phyloP scores from a whole-genome alignment of 2,113 vertebrate species.

The Onychostruthus taczanowskii region DNA sequence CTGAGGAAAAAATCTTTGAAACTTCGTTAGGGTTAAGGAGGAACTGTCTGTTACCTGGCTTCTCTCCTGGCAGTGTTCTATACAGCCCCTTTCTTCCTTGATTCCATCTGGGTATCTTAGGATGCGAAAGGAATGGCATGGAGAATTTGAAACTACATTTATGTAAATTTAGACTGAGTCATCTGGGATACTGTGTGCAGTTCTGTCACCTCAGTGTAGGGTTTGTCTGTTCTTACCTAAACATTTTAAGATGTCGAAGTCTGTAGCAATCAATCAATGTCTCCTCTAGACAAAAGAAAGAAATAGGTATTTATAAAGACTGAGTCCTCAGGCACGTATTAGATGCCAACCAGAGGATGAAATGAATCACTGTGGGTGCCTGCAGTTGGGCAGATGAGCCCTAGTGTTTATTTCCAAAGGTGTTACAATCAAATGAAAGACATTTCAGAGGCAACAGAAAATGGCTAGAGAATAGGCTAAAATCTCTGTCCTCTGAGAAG shows the following conservation, averaged over 20 bases:
- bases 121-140: neutral
- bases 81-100: neutral
- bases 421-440: neutral
- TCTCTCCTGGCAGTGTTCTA: neutral
- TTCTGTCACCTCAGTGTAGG: neutral
- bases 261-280: neutral
- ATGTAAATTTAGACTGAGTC: neutral
- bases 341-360: neutral
- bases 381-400: neutral
- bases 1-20: neutral
- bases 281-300: neutral
- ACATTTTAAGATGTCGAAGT: neutral
- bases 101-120: neutral
- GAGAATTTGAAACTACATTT: neutral
- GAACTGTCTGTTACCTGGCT: neutral
- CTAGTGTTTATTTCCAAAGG: neutral
- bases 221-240: slow-evolving; percentile 1
- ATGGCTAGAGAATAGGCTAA: neutral
- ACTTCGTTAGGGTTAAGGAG: neutral
- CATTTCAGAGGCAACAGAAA: neutral
- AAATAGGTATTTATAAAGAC: neutral
- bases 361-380: neutral
- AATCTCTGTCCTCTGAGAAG: neutral
- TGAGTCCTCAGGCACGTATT: neutral
- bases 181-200: neutral